Evolutionary conservation across 2,797 vertebrate genomes (phyloP).

Genomic region (Betta splendens): DNA sequence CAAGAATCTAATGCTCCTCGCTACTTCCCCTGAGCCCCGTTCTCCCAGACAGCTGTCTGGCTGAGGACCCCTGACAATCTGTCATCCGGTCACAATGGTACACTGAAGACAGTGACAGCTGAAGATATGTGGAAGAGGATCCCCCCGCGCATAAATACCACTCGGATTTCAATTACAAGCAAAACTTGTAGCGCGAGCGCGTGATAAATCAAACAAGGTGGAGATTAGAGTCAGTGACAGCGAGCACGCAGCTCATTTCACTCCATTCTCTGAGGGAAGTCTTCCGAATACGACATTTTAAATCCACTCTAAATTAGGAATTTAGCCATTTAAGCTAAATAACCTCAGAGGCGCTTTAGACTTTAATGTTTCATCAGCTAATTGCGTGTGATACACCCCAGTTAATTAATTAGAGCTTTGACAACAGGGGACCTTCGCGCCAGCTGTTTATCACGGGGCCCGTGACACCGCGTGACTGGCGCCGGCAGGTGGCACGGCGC

Average conservation of each 20-base stretch:
- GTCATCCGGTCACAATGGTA: constrained; percentile 74
- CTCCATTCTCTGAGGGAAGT: constrained; percentile 50
- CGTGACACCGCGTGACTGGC: constrained; percentile 59
- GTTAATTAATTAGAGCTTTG: constrained; percentile 50
- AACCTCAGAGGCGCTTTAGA: constrained; percentile 39
- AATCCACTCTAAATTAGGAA: constrained; percentile 47
- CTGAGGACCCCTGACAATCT: constrained; percentile 75
- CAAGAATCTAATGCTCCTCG: constrained; percentile 64
- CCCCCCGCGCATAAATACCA: constrained; percentile 69
- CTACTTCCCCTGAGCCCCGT: constrained; percentile 55
- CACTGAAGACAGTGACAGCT: constrained; percentile 75
- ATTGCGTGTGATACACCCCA: constrained; percentile 36
- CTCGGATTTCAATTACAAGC: constrained; percentile 73
- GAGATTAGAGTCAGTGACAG: constrained; percentile 62
- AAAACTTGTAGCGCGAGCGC: constrained; percentile 48
- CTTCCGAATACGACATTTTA: constrained; percentile 45
- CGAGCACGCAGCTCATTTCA: constrained; percentile 47
- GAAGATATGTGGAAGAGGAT: constrained; percentile 72
- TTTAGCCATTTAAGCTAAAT: constrained; percentile 32
- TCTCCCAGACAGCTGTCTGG: constrained; percentile 74
- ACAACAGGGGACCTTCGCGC: constrained; percentile 27
- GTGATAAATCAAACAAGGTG: constrained; percentile 61
- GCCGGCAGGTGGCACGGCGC: constrained; percentile 61
- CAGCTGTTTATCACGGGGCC: constrained; percentile 43
- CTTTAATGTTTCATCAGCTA: constrained; percentile 40